Evolutionary conservation across 2,888 invertebrate genomes (phyloP), one percentile per base, ranked within the genome.

Genomic region (Dicycla oo): DNA sequence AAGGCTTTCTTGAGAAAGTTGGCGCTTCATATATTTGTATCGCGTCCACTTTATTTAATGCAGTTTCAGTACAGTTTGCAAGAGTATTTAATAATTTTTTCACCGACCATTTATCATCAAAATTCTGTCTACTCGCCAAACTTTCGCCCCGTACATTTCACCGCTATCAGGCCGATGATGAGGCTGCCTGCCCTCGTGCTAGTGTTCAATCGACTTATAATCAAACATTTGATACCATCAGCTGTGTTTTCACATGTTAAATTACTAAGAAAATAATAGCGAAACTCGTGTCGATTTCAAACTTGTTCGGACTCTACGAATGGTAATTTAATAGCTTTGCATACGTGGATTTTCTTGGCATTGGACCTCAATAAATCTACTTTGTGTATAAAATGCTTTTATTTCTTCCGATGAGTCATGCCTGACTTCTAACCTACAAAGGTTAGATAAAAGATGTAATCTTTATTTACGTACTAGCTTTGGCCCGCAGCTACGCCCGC

Each of bases 151-250:
- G 90, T 91, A 81, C 84, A 82, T 87, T 45, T 56, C 43, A 61
- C 15, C 63, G 79, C 75, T 90, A 91, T 90, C 88, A 87, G 81
- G 68, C 81, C 89, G 82, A 90, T 91, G 92, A 91, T 91, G 93
- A 91, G 89, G 89, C 91, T 90, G 91, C 89, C 91, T 85, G 73
- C 87, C 85, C 82, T 86, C 84, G 83, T 78, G 83, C 51, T 77
- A 75, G 81, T 87, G 90, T 91, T 93, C 92, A 91, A 93, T 93
- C 89, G 90, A 91, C 92, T 92, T 91, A 91, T 91, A 92, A 93
- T 94, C 92, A 93, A 93, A 92, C 90, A 89, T 88, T 72, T 88
- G 92, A 93, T 93, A 92, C 86, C 76, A 92, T 93, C 92, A 88
- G 75, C 79, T 80, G 88, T 87, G 88, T 77, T 86, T 84, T 69